Conservation (phyloP, 1,140 invertebrate genomes). For the Brachionus calyciflorus region DNA sequence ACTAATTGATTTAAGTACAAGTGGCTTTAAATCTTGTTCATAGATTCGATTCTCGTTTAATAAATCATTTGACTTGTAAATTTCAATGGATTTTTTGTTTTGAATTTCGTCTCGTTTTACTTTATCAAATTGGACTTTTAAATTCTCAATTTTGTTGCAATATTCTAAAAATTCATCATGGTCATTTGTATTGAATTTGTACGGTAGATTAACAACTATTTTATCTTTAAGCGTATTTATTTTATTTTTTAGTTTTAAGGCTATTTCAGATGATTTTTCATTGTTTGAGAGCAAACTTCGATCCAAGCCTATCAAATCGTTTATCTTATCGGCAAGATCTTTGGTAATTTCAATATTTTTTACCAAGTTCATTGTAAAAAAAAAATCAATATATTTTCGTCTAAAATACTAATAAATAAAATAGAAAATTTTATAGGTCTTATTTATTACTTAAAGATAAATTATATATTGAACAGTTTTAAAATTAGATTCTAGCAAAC, state of each 20-base stretch:
- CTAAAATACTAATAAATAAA: too few relatives aligned
- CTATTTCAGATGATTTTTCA: slow-evolving; percentile 2
- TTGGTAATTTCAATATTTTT: not conserved
- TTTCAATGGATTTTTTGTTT: not conserved
- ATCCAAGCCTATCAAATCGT: slow-evolving; percentile 2
- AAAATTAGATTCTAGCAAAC: too few relatives aligned
- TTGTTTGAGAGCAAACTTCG: not conserved
- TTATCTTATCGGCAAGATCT: not conserved
- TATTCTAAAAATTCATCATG: not conserved
- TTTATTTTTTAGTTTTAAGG: not conserved
- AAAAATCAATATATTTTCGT: too few relatives aligned
- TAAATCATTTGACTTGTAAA: not conserved
- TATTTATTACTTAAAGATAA: too few relatives aligned
- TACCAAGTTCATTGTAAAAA: not conserved
- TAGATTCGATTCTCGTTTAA: not conserved
- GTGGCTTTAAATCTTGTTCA: not conserved
- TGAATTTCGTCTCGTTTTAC: not conserved
- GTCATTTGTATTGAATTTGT: not conserved
- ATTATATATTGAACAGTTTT: too few relatives aligned
- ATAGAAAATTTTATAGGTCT: too few relatives aligned
- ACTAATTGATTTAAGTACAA: not conserved
- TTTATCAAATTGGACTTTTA: not conserved
- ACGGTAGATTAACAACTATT: not conserved
- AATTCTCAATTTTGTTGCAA: not conserved
- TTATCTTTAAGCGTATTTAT: slow-evolving; percentile 1